Evolutionary conservation across 2,888 invertebrate species (phyloP).

Genomic region (Malacosoma neustria): DNA sequence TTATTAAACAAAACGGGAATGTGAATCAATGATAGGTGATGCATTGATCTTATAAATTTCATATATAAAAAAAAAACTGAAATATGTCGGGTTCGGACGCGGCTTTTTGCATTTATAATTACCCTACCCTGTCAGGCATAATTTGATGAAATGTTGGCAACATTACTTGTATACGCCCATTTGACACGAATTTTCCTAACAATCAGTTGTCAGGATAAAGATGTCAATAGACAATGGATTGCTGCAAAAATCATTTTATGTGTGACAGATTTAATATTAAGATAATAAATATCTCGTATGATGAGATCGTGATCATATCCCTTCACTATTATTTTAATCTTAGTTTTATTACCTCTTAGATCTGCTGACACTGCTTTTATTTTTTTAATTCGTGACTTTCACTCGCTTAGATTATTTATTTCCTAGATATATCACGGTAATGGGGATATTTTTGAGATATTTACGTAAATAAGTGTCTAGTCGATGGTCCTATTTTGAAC

Average conservation of each 20-base stretch:
- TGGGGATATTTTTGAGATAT: constrained; percentile 32
- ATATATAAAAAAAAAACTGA: constrained; percentile 32
- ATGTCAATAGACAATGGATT: no score
- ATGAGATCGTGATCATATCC: constrained; percentile 62
- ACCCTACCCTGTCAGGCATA: constrained; percentile 7
- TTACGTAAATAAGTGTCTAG: constrained; percentile 55
- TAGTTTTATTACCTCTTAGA: constrained; percentile 49
- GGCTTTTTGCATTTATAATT: constrained; percentile 38
- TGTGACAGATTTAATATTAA: constrained; percentile 29
- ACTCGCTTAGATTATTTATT: constrained; percentile 51
- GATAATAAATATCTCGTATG: constrained; percentile 34
- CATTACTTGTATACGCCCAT: no score
- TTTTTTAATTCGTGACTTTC: constrained; percentile 40
- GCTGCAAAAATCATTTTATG: constrained; percentile 10
- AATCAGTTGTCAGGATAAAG: no score
- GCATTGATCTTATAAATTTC: constrained; percentile 57
- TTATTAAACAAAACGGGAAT: constrained; percentile 40
- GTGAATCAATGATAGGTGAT: constrained; percentile 49
- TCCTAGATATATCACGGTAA: constrained; percentile 37
- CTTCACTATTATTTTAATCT: constrained; percentile 47
- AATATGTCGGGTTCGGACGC: constrained; percentile 11
- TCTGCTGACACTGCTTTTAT: constrained; percentile 55
- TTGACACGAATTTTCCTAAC: no score
- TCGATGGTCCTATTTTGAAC: constrained; percentile 28
- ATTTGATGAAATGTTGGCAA: no score